Evolutionary conservation across 2,888 invertebrate genomes (phyloP), one percentile per base, ranked within the genome.

Genomic region (Melinaea marsaeus): DNA sequence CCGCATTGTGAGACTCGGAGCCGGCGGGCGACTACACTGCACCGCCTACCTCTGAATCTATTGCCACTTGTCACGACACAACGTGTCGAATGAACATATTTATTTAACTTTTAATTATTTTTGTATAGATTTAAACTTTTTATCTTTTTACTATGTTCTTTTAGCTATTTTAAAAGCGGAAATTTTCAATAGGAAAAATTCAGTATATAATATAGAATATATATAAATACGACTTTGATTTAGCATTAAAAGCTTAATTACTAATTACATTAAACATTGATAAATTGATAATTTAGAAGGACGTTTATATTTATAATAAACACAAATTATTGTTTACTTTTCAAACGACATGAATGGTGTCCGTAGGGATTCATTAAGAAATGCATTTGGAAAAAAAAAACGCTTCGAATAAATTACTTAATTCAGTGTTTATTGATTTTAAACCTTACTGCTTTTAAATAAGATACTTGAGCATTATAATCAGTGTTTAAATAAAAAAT

Each of bases 291-390:
- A 32, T 51, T 11, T 32, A 45, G 13, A 56, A 42, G 9, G 48
- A 37, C 37, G 9, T 51, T 51, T 51, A 51, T 51, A 32, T 51
- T 51, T 51, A 32, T 51, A 51, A 51, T 51, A 51, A 51, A 9
- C 82, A 81, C 82, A 83, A 84, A 84, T 84, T 81, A 78, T 80
- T 88, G 86, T 88, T 88, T 88, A 86, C 81, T 83, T 83, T 86
- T 80, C 79, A 78, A 83, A 83, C 86, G 85, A 84, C 88, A 85
- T 88, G 87, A 88, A 88, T 87, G 86, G 84, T 75, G 80, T 80
- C 79, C 79, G 71, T 79, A 81, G 83, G 85, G 82, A 86, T 85
- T 88, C 86, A 87, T 88, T 87, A 88, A 84, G 84, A 85, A 85
- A 85, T 82, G 78, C 78, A 78, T 83, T 76, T 77, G 75, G 78